Conservation (phyloP, 1,140 invertebrate genomes). For the Drosophila virilis region DNA sequence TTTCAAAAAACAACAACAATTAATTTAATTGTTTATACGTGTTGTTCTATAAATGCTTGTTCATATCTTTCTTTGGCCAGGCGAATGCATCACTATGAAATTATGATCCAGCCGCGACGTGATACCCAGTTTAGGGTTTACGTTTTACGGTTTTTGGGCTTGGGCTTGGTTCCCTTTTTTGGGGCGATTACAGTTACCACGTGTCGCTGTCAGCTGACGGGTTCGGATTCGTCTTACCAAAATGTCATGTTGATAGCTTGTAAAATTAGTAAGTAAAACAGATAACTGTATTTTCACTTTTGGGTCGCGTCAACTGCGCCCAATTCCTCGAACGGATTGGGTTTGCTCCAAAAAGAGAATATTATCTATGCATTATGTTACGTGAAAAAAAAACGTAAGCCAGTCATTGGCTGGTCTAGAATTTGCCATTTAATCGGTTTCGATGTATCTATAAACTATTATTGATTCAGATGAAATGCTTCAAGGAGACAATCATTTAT, state of each 20-base stretch:
- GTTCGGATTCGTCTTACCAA: slow-evolving; percentile 10
- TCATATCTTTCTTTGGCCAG: slow-evolving; percentile 19
- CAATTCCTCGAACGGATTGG: slow-evolving; percentile 60
- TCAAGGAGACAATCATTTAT: too few species aligned
- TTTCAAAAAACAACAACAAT: slow-evolving; percentile 14
- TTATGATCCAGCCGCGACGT: slow-evolving; percentile 68
- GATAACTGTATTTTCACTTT: slow-evolving; percentile 78
- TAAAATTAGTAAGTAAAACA: slow-evolving; percentile 57
- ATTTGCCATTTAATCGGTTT: slow-evolving; percentile 2
- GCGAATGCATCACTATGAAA: slow-evolving; percentile 48
- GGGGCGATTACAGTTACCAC: slow-evolving; percentile 63
- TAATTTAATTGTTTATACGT: slow-evolving; percentile 69
- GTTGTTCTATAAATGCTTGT: slow-evolving; percentile 69
- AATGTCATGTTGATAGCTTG: slow-evolving; percentile 64
- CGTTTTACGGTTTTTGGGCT: slow-evolving; percentile 4
- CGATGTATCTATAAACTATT: too few species aligned
- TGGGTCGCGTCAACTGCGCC: slow-evolving; percentile 36
- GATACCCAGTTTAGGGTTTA: slow-evolving; percentile 45
- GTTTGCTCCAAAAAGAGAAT: slow-evolving; percentile 47
- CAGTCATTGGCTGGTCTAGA: slow-evolving; percentile 19
- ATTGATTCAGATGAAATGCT: too few species aligned
- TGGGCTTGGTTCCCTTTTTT: slow-evolving; percentile 51
- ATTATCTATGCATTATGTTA: slow-evolving; percentile 26
- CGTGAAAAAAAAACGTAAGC: slow-evolving; percentile 43
- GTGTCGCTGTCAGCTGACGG: slow-evolving; percentile 14